Evolutionary conservation across 2,113 vertebrate genomes (phyloP).

Genomic region (Scomber japonicus): DNA sequence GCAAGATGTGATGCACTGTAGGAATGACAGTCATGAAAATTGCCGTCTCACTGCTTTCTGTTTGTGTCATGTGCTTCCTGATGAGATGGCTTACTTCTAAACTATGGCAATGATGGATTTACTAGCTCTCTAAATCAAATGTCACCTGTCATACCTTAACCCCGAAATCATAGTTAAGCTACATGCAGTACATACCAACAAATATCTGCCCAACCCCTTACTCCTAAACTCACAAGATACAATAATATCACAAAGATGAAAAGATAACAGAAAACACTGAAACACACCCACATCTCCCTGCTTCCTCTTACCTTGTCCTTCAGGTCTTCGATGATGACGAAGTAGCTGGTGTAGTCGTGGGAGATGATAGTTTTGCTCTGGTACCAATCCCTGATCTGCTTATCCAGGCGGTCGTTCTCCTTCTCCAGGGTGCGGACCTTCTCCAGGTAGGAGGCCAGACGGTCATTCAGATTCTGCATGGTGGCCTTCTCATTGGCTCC

Average conservation of each 20-base stretch:
- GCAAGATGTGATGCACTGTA: conserved; percentile 5
- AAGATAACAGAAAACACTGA: neutral
- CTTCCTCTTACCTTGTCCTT: conserved; percentile 74
- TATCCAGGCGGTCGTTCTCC: conserved; percentile 76
- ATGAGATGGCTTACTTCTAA: neutral
- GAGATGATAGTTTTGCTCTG: conserved; percentile 50
- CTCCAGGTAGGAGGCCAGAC: conserved; percentile 80
- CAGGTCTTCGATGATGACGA: conserved; percentile 74
- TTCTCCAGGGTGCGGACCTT: conserved; percentile 81
- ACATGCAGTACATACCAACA: neutral
- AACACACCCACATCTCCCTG: neutral
- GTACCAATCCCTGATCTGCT: conserved; percentile 78
- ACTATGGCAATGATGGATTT: neutral
- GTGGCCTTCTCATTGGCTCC: conserved; percentile 80
- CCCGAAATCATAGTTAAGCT: neutral
- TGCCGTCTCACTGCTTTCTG: neutral
- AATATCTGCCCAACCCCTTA: neutral
- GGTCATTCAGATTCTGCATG: conserved; percentile 85
- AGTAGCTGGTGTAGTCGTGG: conserved; percentile 72
- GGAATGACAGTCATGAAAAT: conserved; percentile 10
- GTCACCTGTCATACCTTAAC: neutral
- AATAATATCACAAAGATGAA: neutral
- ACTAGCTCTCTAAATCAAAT: neutral
- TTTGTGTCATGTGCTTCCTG: neutral
- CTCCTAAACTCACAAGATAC: neutral